phyloP scores from a whole-genome alignment of 2,113 vertebrate species.

The Pomatostomus ruficeps region DNA sequence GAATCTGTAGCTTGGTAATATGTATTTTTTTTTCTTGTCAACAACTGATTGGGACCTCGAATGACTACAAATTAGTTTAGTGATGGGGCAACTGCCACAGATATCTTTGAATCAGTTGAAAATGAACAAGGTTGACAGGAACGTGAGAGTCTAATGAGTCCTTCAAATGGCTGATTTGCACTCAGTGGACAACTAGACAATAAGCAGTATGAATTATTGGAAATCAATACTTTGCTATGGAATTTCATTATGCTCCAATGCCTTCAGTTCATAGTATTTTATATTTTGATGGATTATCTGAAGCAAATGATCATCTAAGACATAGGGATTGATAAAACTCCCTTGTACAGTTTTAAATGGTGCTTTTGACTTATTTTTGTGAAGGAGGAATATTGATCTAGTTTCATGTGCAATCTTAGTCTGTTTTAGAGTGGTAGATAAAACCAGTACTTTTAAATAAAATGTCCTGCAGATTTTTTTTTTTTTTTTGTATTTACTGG shows the following conservation, averaged over 20 bases:
- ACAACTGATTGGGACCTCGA: slow-evolving; percentile 80
- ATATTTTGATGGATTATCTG: slow-evolving; percentile 93
- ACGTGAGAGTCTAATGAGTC: slow-evolving; percentile 94
- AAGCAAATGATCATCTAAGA: slow-evolving; percentile 76
- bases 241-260: slow-evolving; percentile 89
- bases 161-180: slow-evolving; percentile 87
- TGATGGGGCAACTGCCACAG: slow-evolving; percentile 88
- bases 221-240: slow-evolving; percentile 93
- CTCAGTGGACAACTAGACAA: slow-evolving; percentile 82
- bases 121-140: slow-evolving; percentile 94
- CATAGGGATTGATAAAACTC: slow-evolving; percentile 67
- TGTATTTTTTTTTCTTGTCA: slow-evolving; percentile 71
- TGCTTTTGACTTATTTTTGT: slow-evolving; percentile 73
- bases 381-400: slow-evolving; percentile 73
- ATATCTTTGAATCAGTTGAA: slow-evolving; percentile 84
- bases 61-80: slow-evolving; percentile 94
- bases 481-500: background rate
- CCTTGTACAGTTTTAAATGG: slow-evolving; percentile 75
- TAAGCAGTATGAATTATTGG: slow-evolving; percentile 89
- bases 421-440: slow-evolving; percentile 45
- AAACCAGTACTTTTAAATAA: slow-evolving; percentile 69
- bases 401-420: slow-evolving; percentile 12
- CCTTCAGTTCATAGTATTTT: slow-evolving; percentile 85
- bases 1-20: slow-evolving; percentile 42
- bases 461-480: slow-evolving; percentile 45